Evolutionary conservation across 2,797 vertebrate species (phyloP), one percentile per base, ranked within the genome.

Genomic region (Sternotherus odoratus): DNA sequence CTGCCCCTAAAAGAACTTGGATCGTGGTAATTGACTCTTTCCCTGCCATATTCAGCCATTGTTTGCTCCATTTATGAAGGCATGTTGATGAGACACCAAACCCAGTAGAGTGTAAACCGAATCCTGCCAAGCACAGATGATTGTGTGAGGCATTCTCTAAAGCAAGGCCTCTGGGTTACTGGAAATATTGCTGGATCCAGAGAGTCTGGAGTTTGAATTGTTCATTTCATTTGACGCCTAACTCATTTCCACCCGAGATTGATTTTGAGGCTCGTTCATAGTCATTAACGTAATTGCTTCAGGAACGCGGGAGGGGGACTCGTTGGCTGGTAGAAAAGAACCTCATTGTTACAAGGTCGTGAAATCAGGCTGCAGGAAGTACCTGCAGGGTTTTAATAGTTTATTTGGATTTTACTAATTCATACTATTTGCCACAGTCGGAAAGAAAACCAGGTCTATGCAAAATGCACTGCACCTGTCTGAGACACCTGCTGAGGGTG

Each of bases 261-360:
- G 95, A 83, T 81, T 94, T 95, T 94, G 89, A 92, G 94, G 93
- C 95, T 87, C 85, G 51, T 95, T 97, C 96, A 86, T 0, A 83
- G 94, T 97, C 96, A 96, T 97, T 97, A 97, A 94, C 54, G 82
- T 96, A 97, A 97, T 97, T 97, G 96, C 96, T 97, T 89, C 80
- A 43, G 88, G 93, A 95, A 92, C 63, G 85, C 79, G 91, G 92
- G 94, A 87, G 79, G 16, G 89, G 81, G 82, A 93, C 88, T 91
- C 88, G 75, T 78, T 48, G 28, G 50, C 90, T 91, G 93, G 93
- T 92, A 95, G 85, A 94, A 97, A 95, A 96, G 87, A 88, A 36
- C 63, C 66, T 84, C 92, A 95, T 97, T 97, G 96, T 97, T 95
- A 21, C 36, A 0, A 30, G 8, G 36, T 6, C 13, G 39, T 36